Evolutionary conservation across 2,113 vertebrate genomes (phyloP), one percentile per base, ranked within the genome.

Genomic region (Lathamus discolor): DNA sequence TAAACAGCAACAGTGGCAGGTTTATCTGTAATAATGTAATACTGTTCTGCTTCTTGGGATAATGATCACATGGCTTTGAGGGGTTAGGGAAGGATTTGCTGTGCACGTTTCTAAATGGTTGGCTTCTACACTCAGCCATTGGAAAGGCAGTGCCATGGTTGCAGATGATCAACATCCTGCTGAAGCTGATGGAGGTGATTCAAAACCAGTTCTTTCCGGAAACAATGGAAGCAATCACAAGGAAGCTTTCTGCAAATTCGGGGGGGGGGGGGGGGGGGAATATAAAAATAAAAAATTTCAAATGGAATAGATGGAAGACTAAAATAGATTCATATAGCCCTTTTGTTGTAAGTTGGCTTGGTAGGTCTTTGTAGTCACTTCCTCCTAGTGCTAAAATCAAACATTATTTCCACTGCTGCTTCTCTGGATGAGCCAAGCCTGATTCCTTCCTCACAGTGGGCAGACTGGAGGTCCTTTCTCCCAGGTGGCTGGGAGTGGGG

Each of bases 191-290:
- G 63, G 59, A 91, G 28, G n/a, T 74, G 31, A 67, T 92, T 93
- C 37, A 88, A 80, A 90, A 93, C 39, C 59, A 83, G 83, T 83
- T 94, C 49, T 94, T 94, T 29, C 51, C 64, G 79, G 86, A 92
- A 91, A 97, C 91, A 96, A 95, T 91, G 66, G 66, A 95, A 74
- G 86, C 89, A 97, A 84, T 75, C 93, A 95, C 83, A 87, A 92
- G 69, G 57, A 87, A 95, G 39, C 49, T 92, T 46, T 93, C 77
- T 55, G 20, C 73, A 82, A 82, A 44, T 82, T 89, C 55, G 51
- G 64, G 2, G 10, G 29, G 23, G 4, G 24, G n/a, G n/a, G n/a
- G n/a, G n/a, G n/a, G n/a, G n/a, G n/a, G n/a, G n/a, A n/a, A 35
- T 35, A 35, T n/a, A 55, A 6, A 3, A 37, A 51, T 62, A 55